phyloP scores from a whole-genome alignment of 2,888 invertebrate genomes.

The Hirtodrosophila alboralis region DNA sequence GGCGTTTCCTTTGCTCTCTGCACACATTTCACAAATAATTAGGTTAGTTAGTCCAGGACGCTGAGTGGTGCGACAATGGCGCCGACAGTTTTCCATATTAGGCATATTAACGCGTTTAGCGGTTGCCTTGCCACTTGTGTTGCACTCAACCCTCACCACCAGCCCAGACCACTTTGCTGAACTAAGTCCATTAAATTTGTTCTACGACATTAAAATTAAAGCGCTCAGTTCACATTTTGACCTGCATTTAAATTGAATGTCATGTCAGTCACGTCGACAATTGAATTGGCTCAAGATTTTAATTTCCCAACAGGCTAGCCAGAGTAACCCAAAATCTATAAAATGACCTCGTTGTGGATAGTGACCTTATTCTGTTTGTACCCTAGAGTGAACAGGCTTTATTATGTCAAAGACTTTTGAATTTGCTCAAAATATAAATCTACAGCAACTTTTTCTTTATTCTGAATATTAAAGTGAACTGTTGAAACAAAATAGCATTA shows the following conservation, averaged over 20 bases:
- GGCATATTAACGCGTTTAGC: conserved; percentile 62
- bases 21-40: conserved; percentile 70
- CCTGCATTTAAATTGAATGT: conserved; percentile 3
- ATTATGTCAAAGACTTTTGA: no score
- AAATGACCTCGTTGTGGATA: conserved; percentile 9
- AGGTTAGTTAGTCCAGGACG: conserved; percentile 69
- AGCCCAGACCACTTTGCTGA: background rate
- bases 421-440: no score
- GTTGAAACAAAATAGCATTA: no score
- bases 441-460: no score
- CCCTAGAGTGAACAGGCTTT: background rate
- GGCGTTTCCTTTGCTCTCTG: conserved; percentile 21
- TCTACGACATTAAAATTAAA: conserved; percentile 16
- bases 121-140: conserved; percentile 27
- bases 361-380: background rate
- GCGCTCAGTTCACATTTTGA: conserved; percentile 1
- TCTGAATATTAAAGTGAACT: no score
- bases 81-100: conserved; percentile 54
- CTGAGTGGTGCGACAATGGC: conserved; percentile 48
- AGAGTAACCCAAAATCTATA: conserved; percentile 9
- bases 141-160: background rate
- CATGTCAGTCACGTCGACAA: conserved; percentile 14
- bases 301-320: conserved; percentile 44
- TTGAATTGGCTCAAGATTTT: conserved; percentile 32
- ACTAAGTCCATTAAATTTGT: conserved; percentile 1